Conservation (phyloP, 2,797 vertebrate genomes). For the Alca torda region DNA sequence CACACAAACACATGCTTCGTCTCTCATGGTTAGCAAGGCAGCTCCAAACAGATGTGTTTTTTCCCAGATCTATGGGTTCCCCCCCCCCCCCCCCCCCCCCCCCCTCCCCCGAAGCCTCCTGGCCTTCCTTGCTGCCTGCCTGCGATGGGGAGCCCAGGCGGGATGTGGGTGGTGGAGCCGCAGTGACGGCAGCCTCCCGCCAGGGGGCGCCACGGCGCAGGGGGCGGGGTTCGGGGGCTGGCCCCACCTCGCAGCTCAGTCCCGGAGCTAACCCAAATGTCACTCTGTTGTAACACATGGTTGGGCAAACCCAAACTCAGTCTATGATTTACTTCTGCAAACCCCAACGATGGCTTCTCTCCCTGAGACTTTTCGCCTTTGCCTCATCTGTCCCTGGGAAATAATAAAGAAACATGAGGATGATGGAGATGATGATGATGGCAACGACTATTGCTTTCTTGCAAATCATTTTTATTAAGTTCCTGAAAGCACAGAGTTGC, state of each 20-base stretch:
- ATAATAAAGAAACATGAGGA: neutral
- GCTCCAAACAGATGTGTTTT: rapidly evolving
- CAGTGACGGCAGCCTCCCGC: neutral
- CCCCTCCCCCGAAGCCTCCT: neutral
- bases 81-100: no score
- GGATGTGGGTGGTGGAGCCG: no score
- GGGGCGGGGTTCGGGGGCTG: no score
- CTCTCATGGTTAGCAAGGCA: neutral
- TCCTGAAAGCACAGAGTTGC: neutral
- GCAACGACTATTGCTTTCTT: neutral
- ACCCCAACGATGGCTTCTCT: neutral
- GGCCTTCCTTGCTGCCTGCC: neutral
- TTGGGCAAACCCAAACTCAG: neutral
- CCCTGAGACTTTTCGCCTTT: neutral
- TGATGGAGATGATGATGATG: neutral
- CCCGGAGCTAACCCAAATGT: neutral
- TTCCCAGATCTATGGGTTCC: neutral
- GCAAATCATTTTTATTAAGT: neutral
- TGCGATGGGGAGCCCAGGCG: rapidly evolving
- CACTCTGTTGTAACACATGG: neutral
- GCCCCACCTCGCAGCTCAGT: no score
- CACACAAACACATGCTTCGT: rapidly evolving
- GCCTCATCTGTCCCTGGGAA: neutral
- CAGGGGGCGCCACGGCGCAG: neutral
- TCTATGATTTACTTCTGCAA: neutral